phyloP scores from a whole-genome alignment of 2,113 vertebrate species.

The Plecturocebus donacophilus region DNA sequence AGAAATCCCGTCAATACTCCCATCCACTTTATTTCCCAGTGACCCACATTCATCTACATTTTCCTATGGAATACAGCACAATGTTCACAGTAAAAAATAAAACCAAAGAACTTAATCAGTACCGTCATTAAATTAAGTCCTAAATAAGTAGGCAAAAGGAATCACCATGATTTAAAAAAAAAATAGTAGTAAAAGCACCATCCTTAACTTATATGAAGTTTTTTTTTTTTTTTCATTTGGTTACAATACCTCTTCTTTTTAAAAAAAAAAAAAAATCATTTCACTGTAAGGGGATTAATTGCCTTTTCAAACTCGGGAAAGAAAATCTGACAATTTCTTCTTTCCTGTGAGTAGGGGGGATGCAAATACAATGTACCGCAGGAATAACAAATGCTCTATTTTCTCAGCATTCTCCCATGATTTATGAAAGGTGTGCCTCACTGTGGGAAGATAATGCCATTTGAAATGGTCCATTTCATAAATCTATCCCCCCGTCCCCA shows the following conservation, averaged over 20 bases:
- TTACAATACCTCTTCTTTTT: not conserved
- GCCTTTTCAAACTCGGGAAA: conserved; percentile 36
- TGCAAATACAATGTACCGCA: conserved; percentile 77
- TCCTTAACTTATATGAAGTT: not conserved
- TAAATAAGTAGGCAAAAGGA: not conserved
- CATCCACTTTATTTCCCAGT: not conserved
- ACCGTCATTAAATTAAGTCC: not conserved
- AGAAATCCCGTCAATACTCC: not conserved
- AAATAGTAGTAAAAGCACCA: not conserved
- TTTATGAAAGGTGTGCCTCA: conserved; percentile 93
- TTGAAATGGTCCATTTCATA: conserved; percentile 95
- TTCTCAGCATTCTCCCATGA: conserved; percentile 86
- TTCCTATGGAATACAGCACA: rapidly evolving
- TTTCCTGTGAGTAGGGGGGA: conserved; percentile 49
- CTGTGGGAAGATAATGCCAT: conserved; percentile 92
- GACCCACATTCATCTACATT: not conserved
- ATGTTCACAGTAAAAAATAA: conserved; percentile 1
- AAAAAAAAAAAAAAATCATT: not conserved
- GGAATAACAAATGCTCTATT: conserved; percentile 87
- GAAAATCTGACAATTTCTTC: not conserved
- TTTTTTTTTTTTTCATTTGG: not conserved
- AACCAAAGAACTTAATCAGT: not conserved
- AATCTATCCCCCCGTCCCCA: conserved; percentile 89
- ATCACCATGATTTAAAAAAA: not conserved
- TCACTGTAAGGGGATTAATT: conserved; percentile 25